These are phyloP conservation scores for Trachelus tabidus DNA, from an alignment of 2,888 invertebrate genomes.

Conservation along the genomic window DNA sequence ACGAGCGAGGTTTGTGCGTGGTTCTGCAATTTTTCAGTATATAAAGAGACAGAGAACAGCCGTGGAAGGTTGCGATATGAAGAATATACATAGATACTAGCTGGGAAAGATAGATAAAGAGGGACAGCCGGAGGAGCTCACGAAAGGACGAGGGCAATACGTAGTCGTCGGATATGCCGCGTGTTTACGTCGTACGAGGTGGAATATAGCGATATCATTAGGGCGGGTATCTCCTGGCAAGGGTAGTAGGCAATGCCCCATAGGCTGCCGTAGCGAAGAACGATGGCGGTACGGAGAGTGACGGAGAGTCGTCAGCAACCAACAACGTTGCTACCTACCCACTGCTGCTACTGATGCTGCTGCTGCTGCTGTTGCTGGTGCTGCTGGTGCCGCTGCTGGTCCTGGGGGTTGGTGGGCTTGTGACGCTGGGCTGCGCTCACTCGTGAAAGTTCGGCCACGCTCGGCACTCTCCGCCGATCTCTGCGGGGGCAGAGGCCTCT, in stretches of 20 bases:
- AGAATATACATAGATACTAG: background rate
- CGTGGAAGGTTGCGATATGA: background rate
- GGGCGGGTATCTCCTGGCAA: background rate
- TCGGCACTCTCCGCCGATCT: slow-evolving; percentile 61
- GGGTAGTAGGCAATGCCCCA: background rate
- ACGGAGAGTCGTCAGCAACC: background rate
- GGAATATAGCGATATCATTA: slow-evolving; percentile 5
- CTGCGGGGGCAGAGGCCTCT: slow-evolving; percentile 63
- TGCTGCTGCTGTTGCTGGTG: background rate
- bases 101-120: background rate
- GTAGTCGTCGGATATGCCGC: slow-evolving; percentile 9
- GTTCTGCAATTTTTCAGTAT: background rate
- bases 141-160: background rate
- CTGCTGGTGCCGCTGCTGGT: background rate
- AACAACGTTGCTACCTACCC: background rate
- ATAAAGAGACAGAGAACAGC: background rate
- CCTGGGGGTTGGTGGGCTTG: slow-evolving; percentile 30
- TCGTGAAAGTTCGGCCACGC: slow-evolving; percentile 41
- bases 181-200: slow-evolving; percentile 9
- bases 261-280: background rate
- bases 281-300: background rate
- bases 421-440: slow-evolving; percentile 28
- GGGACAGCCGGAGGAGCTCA: background rate
- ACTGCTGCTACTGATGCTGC: background rate
- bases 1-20: background rate